Base-by-base conservation (phyloP, 2,113 vertebrate genomes). In the Ahaetulla prasina region DNA sequence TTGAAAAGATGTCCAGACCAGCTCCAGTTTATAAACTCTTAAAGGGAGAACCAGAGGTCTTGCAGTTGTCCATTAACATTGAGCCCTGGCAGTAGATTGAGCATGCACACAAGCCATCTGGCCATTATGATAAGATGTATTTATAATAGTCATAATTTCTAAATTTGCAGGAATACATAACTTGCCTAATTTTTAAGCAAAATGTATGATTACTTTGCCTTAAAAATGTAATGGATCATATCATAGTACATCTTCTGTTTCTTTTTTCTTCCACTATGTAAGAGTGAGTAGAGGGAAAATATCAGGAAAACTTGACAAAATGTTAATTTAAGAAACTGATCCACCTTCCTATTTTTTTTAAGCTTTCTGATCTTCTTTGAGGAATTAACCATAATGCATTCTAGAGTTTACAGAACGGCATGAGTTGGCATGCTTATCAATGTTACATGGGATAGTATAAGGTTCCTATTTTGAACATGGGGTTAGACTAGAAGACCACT, bases 381-480 rank as follows among this genome's bases (percentile, higher is more conserved):
- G 94, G 93, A 91, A 96, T 93, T 88, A 0, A 89, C 94, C 87
- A 91, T 91, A 96, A 92, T 54, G 85, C 7, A 27, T 5, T 16
- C 12, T 57, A 68, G 30, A 43, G 22, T 68, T 95, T 93, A 95
- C 49, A 16, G 94, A 92, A 92, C 93, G 95, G 91, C 95, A 92
- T 87, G 93, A 92, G 86, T 74, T 94, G 95, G 91, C 95, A 95
- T 95, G 91, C 93, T 95, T 87, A 91, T 89, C 93, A 95, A 53
- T 23, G 53, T 55, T 92, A 89, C 91, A 14, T 68, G 30, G 30
- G 14, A n/a, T 68, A 35, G 63, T 68, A 35, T 68, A 68, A 63
- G 60, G 27, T 63, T 30, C 60, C 63, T 35, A n/a, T 30, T 30
- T 68, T 68, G 63, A 68, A 68, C 12, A 35, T 0, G 30, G 60